These are phyloP conservation scores for Aplysia californica DNA, from an alignment of 1,140 invertebrate genomes.

Conservation along the genomic window DNA sequence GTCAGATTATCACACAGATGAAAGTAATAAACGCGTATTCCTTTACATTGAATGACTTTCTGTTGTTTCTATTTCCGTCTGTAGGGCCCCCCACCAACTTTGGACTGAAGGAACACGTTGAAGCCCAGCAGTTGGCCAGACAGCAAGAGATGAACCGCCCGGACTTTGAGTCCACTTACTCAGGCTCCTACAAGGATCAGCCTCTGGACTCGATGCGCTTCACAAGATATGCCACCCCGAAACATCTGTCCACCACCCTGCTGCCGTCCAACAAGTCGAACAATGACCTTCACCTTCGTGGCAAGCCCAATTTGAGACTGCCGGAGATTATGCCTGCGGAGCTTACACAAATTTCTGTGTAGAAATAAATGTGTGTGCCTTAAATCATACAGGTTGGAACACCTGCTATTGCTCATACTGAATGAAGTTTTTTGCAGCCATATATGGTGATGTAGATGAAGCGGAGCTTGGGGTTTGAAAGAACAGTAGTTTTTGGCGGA, in stretches of 20 bases:
- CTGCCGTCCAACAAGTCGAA: constrained; percentile 21
- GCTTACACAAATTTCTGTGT: constrained; percentile 10
- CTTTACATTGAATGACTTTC: background rate
- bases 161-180: constrained; percentile 23
- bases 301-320: constrained; percentile 5
- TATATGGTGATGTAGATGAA: too few relatives aligned
- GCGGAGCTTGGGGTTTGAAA: too few relatives aligned
- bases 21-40: background rate
- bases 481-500: too few relatives aligned
- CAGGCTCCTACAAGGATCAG: constrained; percentile 10
- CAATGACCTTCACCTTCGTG: constrained; percentile 19
- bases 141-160: background rate
- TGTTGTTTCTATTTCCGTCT: background rate
- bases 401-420: too few relatives aligned
- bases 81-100: constrained; percentile 16
- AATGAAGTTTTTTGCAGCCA: too few relatives aligned
- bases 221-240: constrained; percentile 3
- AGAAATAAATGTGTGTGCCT: too few relatives aligned
- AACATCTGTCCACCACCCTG: constrained; percentile 12
- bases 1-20: background rate
- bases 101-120: constrained; percentile 10
- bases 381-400: too few relatives aligned
- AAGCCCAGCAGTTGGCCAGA: background rate
- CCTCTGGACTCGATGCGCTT: background rate
- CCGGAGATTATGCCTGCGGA: constrained; percentile 23